phyloP scores from a whole-genome alignment of 2,888 invertebrate species.

The Stratiomys singularior region DNA sequence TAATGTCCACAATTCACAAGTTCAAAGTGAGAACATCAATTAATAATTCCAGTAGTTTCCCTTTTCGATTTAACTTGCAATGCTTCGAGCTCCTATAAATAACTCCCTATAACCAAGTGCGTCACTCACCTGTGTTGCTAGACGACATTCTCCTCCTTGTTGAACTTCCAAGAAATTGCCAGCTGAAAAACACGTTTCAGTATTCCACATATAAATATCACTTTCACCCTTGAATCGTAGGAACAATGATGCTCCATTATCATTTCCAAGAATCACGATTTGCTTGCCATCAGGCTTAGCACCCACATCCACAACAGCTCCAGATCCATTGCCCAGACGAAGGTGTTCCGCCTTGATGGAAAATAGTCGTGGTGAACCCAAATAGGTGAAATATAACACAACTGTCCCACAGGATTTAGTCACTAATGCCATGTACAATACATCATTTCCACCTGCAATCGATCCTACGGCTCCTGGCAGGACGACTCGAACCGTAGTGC shows the following conservation, averaged over 20 bases:
- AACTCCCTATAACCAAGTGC: no score
- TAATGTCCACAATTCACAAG: no score
- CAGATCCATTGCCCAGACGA: conserved; percentile 68
- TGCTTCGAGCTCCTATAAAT: no score
- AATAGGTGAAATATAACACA: conserved; percentile 70
- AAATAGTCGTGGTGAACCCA: conserved; percentile 69
- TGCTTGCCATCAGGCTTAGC: conserved; percentile 67
- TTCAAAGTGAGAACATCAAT: no score
- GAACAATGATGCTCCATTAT: conserved; percentile 71
- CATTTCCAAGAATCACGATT: conserved; percentile 71
- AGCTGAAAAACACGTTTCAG: conserved; percentile 68
- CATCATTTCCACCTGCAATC: conserved; percentile 66
- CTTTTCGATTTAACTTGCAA: not conserved
- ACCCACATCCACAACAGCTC: conserved; percentile 71
- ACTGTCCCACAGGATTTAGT: conserved; percentile 67
- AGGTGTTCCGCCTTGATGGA: conserved; percentile 69
- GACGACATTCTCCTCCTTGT: conserved; percentile 69
- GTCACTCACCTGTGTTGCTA: conserved; percentile 69
- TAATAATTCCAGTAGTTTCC: no score
- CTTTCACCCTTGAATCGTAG: conserved; percentile 72
- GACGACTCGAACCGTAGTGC: conserved; percentile 69
- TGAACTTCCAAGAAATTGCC: conserved; percentile 71
- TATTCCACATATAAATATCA: conserved; percentile 74
- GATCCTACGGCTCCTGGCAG: conserved; percentile 68
- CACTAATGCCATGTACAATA: conserved; percentile 70